These are phyloP conservation scores for Drosophila putrida DNA, from an alignment of 2,888 invertebrate genomes.

Conservation along the genomic window DNA sequence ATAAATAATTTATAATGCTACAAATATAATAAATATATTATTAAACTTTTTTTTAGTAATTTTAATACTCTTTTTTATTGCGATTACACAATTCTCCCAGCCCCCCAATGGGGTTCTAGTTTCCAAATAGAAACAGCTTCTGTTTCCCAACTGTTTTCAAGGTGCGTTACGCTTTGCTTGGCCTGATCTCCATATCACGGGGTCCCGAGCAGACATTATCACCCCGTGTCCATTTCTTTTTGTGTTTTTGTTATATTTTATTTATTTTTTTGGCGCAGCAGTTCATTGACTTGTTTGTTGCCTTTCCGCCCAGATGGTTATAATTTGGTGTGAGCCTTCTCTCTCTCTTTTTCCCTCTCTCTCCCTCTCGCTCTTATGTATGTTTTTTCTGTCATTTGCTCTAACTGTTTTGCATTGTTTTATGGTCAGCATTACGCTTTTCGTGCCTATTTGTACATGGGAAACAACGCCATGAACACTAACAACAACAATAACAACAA, in stretches of 20 bases:
- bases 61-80: background rate
- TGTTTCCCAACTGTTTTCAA: constrained; percentile 12
- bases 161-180: constrained; percentile 53
- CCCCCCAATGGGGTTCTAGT: background rate
- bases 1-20: too few relatives aligned
- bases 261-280: constrained; percentile 48
- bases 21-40: too few relatives aligned
- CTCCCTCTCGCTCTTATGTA: constrained; percentile 17
- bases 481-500: constrained; percentile 28
- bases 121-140: constrained; percentile 4
- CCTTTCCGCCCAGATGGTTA: constrained; percentile 56
- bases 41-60: background rate
- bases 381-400: constrained; percentile 56
- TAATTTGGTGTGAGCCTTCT: constrained; percentile 53
- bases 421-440: constrained; percentile 69
- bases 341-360: background rate
- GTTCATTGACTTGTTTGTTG: constrained; percentile 74
- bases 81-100: background rate
- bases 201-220: constrained; percentile 19
- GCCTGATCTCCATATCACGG: constrained; percentile 28
- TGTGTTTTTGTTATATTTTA: constrained; percentile 12
- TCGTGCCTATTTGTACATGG: constrained; percentile 69
- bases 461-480: constrained; percentile 62
- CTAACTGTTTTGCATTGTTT: constrained; percentile 82
- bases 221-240: constrained; percentile 14